These are phyloP conservation scores for Turritopsis dohrnii DNA, from an alignment of 30 jellyfish, hydroid and myxozoan species.

Conservation along the genomic window DNA sequence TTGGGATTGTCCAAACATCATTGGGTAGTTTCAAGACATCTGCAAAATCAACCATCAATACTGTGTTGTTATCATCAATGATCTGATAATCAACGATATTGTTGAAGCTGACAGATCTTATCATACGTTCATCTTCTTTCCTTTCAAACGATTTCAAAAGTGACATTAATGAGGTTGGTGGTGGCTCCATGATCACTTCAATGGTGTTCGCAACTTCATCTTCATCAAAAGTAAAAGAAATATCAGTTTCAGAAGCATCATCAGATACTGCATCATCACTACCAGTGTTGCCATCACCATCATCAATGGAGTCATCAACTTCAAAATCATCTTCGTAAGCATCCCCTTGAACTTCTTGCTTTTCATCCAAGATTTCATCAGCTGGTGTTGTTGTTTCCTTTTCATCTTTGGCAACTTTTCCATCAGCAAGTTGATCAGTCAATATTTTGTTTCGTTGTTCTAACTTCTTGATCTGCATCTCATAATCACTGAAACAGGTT, in stretches of 20 bases:
- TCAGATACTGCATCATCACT: neutral
- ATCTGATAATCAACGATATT: neutral
- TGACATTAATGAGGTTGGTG: neutral
- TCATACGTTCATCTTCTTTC: neutral
- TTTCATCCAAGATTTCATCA: neutral
- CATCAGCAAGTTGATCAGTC: neutral
- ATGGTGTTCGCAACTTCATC: neutral
- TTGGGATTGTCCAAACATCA: neutral
- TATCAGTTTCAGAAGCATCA: neutral
- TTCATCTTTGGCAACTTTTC: neutral
- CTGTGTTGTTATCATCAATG: neutral
- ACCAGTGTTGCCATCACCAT: neutral
- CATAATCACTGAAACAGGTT: neutral
- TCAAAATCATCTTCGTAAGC: neutral
- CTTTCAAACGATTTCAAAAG: neutral
- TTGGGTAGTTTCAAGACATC: neutral
- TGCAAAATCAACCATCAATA: neutral
- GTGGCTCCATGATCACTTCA: neutral
- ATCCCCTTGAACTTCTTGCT: neutral
- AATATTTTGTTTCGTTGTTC: neutral
- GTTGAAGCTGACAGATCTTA: neutral
- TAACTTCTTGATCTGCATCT: neutral
- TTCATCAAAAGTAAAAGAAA: neutral
- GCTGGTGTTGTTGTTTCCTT: neutral
- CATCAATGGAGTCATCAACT: neutral